phyloP scores from a whole-genome alignment of 2,797 vertebrate genomes.

The Sebastes ruberrimus region DNA sequence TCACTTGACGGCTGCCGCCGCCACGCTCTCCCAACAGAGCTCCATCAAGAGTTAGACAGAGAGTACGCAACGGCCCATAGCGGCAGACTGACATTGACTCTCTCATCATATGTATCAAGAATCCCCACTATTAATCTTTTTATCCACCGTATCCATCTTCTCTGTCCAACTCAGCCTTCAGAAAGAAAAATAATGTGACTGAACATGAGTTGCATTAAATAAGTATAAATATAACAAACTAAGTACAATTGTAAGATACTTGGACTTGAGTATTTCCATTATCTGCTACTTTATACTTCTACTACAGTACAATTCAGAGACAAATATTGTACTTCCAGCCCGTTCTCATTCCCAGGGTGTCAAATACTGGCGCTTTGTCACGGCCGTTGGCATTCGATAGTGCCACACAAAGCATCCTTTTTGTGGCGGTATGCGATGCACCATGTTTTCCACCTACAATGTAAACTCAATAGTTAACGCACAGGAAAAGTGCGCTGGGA shows the following conservation, averaged over 20 bases:
- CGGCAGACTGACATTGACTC: slow-evolving; percentile 10
- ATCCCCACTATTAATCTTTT: neutral
- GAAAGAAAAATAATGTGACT: neutral
- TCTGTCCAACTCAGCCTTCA: neutral
- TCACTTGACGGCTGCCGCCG: slow-evolving; percentile 13
- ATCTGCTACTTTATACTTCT: neutral
- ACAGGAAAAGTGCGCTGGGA: too few species aligned
- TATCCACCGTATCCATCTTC: neutral
- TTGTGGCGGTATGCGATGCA: too few species aligned
- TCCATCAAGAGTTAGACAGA: slow-evolving; percentile 24
- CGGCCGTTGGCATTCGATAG: too few species aligned
- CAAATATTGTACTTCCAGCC: neutral
- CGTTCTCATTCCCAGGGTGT: rapidly evolving
- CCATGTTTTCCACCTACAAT: too few species aligned
- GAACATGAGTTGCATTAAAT: neutral
- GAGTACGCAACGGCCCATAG: neutral
- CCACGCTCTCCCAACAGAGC: slow-evolving; percentile 3
- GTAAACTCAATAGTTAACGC: too few species aligned
- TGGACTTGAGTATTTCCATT: neutral
- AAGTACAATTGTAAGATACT: neutral
- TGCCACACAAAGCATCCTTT: rapidly evolving
- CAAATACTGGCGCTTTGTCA: too few species aligned
- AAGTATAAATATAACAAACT: neutral
- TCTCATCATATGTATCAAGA: neutral
- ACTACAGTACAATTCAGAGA: neutral